Conservation (phyloP, 1,140 invertebrate genomes). For the Fragariocoptes setiger region DNA sequence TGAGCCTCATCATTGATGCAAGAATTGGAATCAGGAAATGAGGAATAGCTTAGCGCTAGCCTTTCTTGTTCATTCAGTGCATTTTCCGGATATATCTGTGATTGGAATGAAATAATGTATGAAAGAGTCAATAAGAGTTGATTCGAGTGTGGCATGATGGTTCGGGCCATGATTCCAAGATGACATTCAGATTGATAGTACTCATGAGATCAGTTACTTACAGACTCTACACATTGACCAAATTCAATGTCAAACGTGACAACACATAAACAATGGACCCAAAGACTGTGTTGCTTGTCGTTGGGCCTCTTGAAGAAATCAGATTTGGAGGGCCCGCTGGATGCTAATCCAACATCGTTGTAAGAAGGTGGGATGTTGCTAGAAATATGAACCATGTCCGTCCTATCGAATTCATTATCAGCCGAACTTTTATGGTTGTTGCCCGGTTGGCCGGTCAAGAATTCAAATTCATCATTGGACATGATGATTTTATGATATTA, state of each 20-base stretch:
- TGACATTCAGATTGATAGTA: background rate
- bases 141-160: background rate
- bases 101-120: constrained; percentile 11
- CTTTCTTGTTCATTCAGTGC: background rate
- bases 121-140: constrained; percentile 1
- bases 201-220: constrained; percentile 19
- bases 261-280: constrained; percentile 83
- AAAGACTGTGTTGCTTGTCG: too few species aligned
- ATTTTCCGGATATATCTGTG: constrained; percentile 22
- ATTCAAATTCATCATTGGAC: too few species aligned
- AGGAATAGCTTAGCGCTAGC: constrained; percentile 4
- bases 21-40: constrained; percentile 88
- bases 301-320: too few species aligned
- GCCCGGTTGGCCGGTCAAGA: too few species aligned
- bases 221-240: constrained; percentile 63
- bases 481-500: too few species aligned
- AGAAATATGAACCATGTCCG: too few species aligned
- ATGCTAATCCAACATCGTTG: too few species aligned
- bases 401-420: too few species aligned
- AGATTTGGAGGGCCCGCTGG: too few species aligned
- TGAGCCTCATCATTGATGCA: background rate
- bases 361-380: too few species aligned
- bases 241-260: constrained; percentile 94
- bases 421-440: too few species aligned
- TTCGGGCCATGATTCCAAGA: background rate